Evolutionary conservation across 1,140 invertebrate species (phyloP), one percentile per base, ranked within the genome.

Genomic region (Macrocentrus cingulum): DNA sequence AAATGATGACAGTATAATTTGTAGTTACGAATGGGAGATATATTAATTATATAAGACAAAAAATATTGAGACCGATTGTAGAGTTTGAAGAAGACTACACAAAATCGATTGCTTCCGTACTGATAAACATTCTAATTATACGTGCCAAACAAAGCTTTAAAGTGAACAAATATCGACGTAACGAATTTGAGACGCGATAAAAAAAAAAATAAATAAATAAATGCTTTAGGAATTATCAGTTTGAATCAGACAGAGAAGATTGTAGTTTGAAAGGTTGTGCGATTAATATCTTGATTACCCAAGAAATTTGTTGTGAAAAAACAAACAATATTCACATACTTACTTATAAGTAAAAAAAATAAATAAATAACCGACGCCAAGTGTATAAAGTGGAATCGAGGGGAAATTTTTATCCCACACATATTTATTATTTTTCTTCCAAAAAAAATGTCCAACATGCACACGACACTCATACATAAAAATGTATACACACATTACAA

Each of bases 61-160:
- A 59, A 62, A n/a, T n/a, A n/a, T n/a, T 29, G 23, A 45, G 45
- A 32, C 19, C 6, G 29, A 25, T 34, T 19, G 46, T 25, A 58
- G 50, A 19, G 39, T 34, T 19, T 23, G 44, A 16, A 59, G 60
- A 52, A 29, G 60, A 62, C 13, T 65, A 61, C 50, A 65, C 64
- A 64, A 62, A 70, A 74, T 72, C 67, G 67, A 74, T 75, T 68
- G 71, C 67, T 75, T 74, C 67, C 67, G 68, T 72, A 69, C 67
- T 69, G 69, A 77, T 70, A 71, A 64, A 76, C 68, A 76, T 79
- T 79, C 70, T 76, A 76, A 78, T 76, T 68, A 75, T 72, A 79
- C 65, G 77, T 79, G 77, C 77, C 77, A 79, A 79, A 66, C 62
- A 64, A 72, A 71, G 66, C 72, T 73, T 73, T 75, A 68, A 71